Evolutionary conservation across 2,797 vertebrate genomes (phyloP), one percentile per base, ranked within the genome.

Genomic region (Propithecus perrieri): DNA sequence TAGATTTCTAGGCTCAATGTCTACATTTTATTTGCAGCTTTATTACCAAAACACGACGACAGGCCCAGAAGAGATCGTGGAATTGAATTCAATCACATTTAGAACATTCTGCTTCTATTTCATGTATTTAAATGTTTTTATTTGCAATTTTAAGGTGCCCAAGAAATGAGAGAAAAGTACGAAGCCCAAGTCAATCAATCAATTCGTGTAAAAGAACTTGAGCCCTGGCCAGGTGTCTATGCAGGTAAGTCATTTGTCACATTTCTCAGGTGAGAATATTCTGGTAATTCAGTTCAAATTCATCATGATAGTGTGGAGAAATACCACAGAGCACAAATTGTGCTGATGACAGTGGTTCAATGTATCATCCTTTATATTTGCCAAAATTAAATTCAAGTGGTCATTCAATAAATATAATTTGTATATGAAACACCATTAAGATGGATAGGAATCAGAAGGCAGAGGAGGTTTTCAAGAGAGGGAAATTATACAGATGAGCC

Each of bases 31-130:
- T 38, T 35, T 55, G 6, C 33, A 65, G 48, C 33, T 80, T 91
- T 72, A 33, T 83, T 84, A 79, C 35, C 50, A 63, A 76, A 93
- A 20, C 11, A 28, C 48, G 87, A 57, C 7, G 14, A 14, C 5
- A 55, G 15, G 17, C 46, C 57, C 28, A 85, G 33, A 46, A 78
- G 26, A 85, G 33, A 94, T 20, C 43, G 7, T 79, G 5, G 13
- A 93, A 24, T 61, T 67, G 30, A 87, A 22, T 57, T 75, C 48
- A 93, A 79, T 85, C 24, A 63, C 48, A 83, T 30, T 85, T 46
- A 91, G 91, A 92, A 85, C 4, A 57, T 71, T 72, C 3, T 72
- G 33, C 30, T 94, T 97, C 53, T 80, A 13, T 89, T 79, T 78
- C 38, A 1, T 17, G 6, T n/a, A 43, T 46, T 72, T 84, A 71